A percentile compares a stretch with the other conserved stretches of the same genome.
phyloP scores from a whole-genome alignment of 1,140 invertebrate species.

The Augochlora pura region DNA sequence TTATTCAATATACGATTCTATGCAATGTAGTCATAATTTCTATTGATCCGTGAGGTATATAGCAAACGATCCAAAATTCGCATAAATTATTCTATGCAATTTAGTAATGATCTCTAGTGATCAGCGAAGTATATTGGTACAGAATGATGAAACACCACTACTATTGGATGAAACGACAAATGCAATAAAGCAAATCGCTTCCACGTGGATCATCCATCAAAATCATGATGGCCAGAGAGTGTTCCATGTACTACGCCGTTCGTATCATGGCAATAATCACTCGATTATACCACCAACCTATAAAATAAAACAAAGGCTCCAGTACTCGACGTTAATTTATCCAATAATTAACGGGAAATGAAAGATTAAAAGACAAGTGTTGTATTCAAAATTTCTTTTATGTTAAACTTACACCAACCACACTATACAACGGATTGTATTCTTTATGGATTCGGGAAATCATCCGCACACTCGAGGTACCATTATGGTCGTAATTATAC shows the following conservation, averaged over 20 bases:
- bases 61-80: too few relatives aligned
- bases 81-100: not conserved
- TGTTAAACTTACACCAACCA: slow-evolving; percentile 62
- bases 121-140: not conserved
- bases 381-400: slow-evolving; percentile 67
- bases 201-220: slow-evolving; percentile 13
- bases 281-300: not conserved
- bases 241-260: not conserved
- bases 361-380: not conserved
- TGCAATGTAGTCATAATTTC: not conserved
- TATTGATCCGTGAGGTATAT: not conserved
- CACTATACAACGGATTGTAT: slow-evolving; percentile 65
- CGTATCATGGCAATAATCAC: slow-evolving; percentile 1
- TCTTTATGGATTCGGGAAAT: slow-evolving; percentile 35
- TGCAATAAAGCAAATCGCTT: slow-evolving; percentile 28
- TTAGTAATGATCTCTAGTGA: not conserved
- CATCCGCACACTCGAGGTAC: not conserved
- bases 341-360: not conserved
- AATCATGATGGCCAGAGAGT: slow-evolving; percentile 2
- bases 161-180: not conserved
- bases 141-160: not conserved
- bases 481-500: too few relatives aligned
- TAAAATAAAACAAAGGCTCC: not conserved
- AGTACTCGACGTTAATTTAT: too few relatives aligned
- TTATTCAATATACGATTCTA: too few relatives aligned